Evolutionary conservation across 1,140 invertebrate genomes (phyloP).

Genomic region (Calycopis cecrops): DNA sequence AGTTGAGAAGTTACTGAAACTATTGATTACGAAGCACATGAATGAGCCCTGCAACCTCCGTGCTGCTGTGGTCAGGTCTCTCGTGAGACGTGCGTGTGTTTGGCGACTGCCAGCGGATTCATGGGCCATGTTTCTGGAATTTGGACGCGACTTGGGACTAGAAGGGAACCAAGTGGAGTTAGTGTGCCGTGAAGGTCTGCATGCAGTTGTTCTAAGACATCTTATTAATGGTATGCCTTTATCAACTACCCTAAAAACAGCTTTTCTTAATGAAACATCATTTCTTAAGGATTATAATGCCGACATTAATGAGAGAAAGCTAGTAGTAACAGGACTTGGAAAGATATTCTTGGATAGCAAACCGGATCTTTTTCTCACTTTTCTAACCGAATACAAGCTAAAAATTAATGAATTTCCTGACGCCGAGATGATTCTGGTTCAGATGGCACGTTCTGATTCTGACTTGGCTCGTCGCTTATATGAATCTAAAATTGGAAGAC

Average conservation of each 20-base stretch:
- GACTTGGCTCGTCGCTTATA: conserved; percentile 31
- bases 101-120: conserved; percentile 39
- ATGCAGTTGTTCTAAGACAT: conserved; percentile 39
- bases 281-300: conserved; percentile 40
- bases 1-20: conserved; percentile 35
- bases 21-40: conserved; percentile 30
- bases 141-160: conserved; percentile 38
- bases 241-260: conserved; percentile 18
- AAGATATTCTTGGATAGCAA: conserved; percentile 25
- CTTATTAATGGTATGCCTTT: conserved; percentile 25
- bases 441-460: conserved; percentile 24
- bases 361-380: conserved; percentile 26
- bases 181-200: conserved; percentile 43
- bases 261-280: conserved; percentile 38
- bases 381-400: conserved; percentile 27
- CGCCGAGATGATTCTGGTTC: conserved; percentile 23
- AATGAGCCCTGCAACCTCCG: conserved; percentile 47
- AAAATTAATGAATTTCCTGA: conserved; percentile 24
- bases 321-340: conserved; percentile 29
- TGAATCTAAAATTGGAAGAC: conserved; percentile 31
- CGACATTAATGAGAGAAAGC: conserved; percentile 28
- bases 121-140: conserved; percentile 39
- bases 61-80: conserved; percentile 45
- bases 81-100: conserved; percentile 41
- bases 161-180: conserved; percentile 32